Percentiles rank a stretch among this genome's conserved stretches.
Evolutionary conservation across 2,113 vertebrate species (phyloP).

Genomic region (Pristiophorus japonicus): DNA sequence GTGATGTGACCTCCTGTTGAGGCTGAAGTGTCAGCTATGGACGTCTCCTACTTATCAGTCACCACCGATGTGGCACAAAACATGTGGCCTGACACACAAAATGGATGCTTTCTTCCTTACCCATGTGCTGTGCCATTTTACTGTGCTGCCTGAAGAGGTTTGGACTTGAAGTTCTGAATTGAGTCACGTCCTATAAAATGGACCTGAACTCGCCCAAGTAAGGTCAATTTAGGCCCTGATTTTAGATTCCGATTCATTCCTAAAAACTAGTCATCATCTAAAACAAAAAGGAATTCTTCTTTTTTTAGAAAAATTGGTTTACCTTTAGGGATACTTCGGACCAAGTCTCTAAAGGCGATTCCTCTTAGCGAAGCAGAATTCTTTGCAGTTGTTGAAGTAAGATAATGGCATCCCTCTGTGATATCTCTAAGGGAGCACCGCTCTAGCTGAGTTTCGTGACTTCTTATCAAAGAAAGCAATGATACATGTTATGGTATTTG

Average conservation of each 20-base stretch:
- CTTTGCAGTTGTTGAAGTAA: not conserved
- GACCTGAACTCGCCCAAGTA: not conserved
- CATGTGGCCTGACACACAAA: not conserved
- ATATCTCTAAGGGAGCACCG: not conserved
- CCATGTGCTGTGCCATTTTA: not conserved
- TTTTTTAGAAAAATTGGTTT: not conserved
- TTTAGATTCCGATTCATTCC: too few relatives aligned
- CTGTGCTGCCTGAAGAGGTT: not conserved
- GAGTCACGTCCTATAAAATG: not conserved
- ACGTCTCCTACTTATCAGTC: not conserved
- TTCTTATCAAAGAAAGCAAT: conserved; percentile 12
- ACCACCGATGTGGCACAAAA: not conserved
- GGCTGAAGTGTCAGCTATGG: not conserved
- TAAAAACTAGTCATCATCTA: too few relatives aligned
- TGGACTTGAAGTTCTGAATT: too few relatives aligned
- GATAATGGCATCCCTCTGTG: not conserved
- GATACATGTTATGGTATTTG: not conserved
- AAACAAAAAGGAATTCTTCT: not conserved
- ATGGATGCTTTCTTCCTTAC: not conserved
- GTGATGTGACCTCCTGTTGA: not conserved
- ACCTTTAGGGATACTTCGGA: not conserved
- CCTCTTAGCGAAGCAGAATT: not conserved
- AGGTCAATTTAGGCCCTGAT: too few relatives aligned
- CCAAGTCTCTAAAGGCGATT: not conserved
- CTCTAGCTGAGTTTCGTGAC: not conserved